phyloP scores from a whole-genome alignment of 2,113 vertebrate genomes.

The Sorex fumeus region DNA sequence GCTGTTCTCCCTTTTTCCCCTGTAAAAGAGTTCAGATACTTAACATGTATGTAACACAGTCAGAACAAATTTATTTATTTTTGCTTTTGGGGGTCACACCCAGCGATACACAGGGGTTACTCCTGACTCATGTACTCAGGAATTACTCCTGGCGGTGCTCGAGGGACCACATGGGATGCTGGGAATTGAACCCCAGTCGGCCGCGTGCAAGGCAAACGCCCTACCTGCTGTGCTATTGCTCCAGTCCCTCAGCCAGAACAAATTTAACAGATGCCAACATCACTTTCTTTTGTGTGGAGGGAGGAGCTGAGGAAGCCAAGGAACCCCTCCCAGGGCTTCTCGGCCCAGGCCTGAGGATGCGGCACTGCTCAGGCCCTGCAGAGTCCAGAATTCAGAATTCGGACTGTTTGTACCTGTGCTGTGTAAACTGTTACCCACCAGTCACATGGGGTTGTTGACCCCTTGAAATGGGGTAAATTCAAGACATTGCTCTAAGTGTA shows the following conservation, averaged over 20 bases:
- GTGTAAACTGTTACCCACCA: slow-evolving; percentile 17
- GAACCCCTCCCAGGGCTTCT: too few relatives aligned
- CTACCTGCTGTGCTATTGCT: too few relatives aligned
- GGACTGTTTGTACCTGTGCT: not conserved
- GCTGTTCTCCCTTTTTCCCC: slow-evolving; percentile 27
- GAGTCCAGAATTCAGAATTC: not conserved
- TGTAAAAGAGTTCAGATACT: slow-evolving; percentile 68
- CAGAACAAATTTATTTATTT: slow-evolving; percentile 29
- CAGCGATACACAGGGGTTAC: too few relatives aligned
- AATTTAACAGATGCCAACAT: slow-evolving; percentile 27
- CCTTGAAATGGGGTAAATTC: slow-evolving; percentile 2
- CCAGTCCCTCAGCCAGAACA: slow-evolving; percentile 16
- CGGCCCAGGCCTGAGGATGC: too few relatives aligned
- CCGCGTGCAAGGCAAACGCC: too few relatives aligned
- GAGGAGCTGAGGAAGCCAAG: too few relatives aligned
- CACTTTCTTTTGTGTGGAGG: not conserved
- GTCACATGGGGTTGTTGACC: not conserved
- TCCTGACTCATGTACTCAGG: too few relatives aligned
- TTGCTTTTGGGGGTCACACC: too few relatives aligned
- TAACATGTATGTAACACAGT: slow-evolving; percentile 49
- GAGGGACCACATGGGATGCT: too few relatives aligned
- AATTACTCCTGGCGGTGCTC: too few relatives aligned
- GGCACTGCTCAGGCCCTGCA: too few relatives aligned
- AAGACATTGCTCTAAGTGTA: not conserved
- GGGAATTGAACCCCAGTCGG: too few relatives aligned